Conservation (phyloP, 2,113 vertebrate genomes). For the Porphyrio hochstetteri region DNA sequence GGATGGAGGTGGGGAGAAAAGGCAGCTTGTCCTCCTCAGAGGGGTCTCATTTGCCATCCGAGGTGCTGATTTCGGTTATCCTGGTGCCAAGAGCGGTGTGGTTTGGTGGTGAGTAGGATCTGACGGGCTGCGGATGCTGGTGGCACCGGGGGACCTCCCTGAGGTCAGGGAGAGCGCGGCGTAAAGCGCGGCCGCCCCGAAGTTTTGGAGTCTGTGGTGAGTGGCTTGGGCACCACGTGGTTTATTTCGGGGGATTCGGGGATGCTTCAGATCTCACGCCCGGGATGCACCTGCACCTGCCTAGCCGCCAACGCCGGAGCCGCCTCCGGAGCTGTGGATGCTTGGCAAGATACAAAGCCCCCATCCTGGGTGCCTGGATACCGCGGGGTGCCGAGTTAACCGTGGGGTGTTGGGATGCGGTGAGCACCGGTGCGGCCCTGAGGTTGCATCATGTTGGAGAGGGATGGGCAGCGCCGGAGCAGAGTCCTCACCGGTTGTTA, state of each 20-base stretch:
- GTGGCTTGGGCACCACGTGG: background rate
- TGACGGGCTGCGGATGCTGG: background rate
- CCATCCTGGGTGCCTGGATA: background rate
- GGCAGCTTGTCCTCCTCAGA: rapidly evolving
- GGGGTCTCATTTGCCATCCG: rapidly evolving
- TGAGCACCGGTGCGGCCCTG: background rate
- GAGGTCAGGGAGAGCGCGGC: background rate
- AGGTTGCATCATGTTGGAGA: conserved; percentile 23
- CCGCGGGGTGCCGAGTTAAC: background rate
- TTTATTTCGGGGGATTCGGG: background rate
- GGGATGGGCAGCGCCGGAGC: conserved; percentile 4
- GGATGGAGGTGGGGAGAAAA: background rate
- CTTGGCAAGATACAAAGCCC: background rate
- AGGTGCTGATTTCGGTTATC: rapidly evolving
- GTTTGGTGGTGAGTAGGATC: background rate
- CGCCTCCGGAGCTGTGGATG: background rate
- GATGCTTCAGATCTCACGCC: background rate
- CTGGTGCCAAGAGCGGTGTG: rapidly evolving
- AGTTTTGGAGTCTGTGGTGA: background rate
- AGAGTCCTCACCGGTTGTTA: background rate
- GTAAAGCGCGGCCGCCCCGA: background rate
- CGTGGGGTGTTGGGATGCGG: background rate
- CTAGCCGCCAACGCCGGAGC: background rate
- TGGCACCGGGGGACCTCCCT: background rate
- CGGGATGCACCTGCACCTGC: background rate